These are phyloP conservation scores for Entomyzon cyanotis DNA, from an alignment of 2,113 vertebrate species.

Conservation along the genomic window DNA sequence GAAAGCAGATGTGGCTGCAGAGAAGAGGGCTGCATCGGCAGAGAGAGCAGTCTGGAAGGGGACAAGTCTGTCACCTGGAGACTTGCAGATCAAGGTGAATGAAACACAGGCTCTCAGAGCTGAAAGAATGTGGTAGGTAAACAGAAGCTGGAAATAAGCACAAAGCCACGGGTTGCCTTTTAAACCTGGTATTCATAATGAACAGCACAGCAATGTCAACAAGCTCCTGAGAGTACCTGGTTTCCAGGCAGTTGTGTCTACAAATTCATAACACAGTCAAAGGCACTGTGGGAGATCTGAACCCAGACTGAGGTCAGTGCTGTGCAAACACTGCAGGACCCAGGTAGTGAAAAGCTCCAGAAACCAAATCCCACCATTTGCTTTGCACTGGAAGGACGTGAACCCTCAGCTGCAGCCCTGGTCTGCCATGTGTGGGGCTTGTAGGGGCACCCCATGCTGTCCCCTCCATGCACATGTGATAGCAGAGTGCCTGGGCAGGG, in stretches of 20 bases:
- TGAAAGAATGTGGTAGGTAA: not conserved
- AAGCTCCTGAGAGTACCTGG: not conserved
- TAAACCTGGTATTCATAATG: not conserved
- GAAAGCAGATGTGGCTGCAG: not conserved
- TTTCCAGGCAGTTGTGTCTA: slow-evolving; percentile 10
- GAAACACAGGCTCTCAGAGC: not conserved
- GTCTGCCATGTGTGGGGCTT: not conserved
- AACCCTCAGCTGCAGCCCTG: not conserved
- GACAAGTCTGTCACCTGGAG: not conserved
- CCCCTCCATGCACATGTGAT: fast-evolving
- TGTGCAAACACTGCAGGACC: not conserved
- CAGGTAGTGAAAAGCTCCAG: not conserved
- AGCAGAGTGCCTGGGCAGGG: not conserved
- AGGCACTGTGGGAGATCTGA: not conserved
- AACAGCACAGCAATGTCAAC: not conserved
- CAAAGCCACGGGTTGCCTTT: not conserved
- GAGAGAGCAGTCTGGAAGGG: not conserved
- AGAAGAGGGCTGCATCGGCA: not conserved
- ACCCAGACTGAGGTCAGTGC: not conserved
- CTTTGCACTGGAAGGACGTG: not conserved
- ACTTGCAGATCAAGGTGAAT: not conserved
- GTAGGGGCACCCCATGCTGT: not conserved
- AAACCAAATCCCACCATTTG: not conserved
- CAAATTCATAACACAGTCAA: not conserved
- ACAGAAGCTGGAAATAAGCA: not conserved